Evolutionary conservation across 2,113 vertebrate species (phyloP).

Genomic region (Semnornis frantzii): DNA sequence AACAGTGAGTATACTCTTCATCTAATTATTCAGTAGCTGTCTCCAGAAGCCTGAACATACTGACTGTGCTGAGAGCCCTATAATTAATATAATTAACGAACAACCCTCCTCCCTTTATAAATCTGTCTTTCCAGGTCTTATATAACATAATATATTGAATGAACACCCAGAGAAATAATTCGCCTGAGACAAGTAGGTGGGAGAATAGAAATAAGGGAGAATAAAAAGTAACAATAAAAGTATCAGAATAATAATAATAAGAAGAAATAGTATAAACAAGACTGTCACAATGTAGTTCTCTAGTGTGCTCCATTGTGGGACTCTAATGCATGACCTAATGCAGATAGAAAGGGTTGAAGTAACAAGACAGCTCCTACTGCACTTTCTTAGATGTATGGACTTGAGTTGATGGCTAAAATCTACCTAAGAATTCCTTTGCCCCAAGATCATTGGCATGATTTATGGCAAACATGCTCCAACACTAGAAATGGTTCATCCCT

Average conservation of each 20-base stretch:
- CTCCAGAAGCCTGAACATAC: not conserved
- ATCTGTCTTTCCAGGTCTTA: not conserved
- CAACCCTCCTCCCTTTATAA: not conserved
- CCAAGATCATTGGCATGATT: not conserved
- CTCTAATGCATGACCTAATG: not conserved
- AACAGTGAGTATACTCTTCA: not conserved
- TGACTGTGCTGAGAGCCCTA: not conserved
- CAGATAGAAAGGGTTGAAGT: not conserved
- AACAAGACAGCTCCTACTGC: not conserved
- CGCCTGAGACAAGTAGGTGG: not conserved
- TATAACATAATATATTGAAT: not conserved
- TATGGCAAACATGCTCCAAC: not conserved
- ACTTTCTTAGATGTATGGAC: not conserved
- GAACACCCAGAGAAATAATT: not conserved
- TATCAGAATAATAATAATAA: not conserved
- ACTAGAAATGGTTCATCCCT: not conserved
- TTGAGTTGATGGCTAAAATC: not conserved
- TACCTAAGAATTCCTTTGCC: not conserved
- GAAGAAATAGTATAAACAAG: not conserved
- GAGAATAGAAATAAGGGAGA: not conserved
- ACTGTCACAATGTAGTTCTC: not conserved
- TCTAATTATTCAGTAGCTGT: not conserved
- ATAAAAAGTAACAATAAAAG: not conserved
- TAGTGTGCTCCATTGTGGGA: not conserved
- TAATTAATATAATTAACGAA: constrained; percentile 7